Evolutionary conservation across 1,140 invertebrate species (phyloP).

Genomic region (Apocrypta bakeri): DNA sequence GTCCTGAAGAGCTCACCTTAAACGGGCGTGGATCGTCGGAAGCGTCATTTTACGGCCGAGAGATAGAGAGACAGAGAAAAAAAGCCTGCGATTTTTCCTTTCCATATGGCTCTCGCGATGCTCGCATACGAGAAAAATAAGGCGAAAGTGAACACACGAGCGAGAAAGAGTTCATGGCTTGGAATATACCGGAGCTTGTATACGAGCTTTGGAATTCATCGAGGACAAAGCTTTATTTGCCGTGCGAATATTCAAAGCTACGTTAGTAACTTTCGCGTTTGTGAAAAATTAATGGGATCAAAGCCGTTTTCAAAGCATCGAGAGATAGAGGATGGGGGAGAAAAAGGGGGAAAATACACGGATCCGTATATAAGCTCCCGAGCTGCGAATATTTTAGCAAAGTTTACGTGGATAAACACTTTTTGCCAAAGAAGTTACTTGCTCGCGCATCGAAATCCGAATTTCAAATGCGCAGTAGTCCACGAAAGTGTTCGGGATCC

Average conservation of each 20-base stretch:
- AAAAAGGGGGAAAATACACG: no score
- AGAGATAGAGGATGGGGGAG: no score
- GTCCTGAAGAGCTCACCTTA: background rate
- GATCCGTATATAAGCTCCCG: no score
- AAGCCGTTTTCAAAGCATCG: background rate
- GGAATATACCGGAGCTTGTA: background rate
- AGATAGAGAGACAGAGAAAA: background rate
- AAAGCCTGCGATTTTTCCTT: background rate
- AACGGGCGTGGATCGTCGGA: background rate
- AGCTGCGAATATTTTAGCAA: background rate
- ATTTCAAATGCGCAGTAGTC: background rate
- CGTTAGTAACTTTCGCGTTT: background rate
- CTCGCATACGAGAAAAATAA: no score
- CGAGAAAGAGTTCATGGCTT: background rate
- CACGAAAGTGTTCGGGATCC: constrained; percentile 5
- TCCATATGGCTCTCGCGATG: background rate
- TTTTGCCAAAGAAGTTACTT: constrained; percentile 12
- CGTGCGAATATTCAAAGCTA: background rate
- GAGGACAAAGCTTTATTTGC: background rate
- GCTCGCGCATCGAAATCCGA: background rate
- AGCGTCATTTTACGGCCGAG: background rate
- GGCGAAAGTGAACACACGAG: no score
- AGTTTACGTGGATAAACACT: constrained; percentile 1
- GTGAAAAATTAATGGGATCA: background rate
- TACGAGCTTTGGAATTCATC: background rate